These are phyloP conservation scores for Rhinolophus sinicus DNA, from an alignment of 2,113 vertebrate species.

Conservation along the genomic window DNA sequence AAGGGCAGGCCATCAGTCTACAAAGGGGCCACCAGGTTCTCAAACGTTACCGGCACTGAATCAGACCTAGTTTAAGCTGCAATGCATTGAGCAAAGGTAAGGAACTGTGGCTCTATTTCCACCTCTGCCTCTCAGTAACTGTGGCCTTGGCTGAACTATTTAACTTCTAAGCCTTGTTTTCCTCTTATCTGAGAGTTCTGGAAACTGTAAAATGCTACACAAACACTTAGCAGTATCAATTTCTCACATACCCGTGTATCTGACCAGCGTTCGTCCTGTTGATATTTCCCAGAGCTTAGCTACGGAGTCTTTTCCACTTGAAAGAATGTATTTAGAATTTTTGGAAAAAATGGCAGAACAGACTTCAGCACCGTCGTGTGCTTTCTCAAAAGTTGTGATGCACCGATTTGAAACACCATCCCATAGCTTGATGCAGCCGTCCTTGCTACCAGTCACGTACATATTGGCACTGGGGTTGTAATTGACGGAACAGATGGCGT, in stretches of 20 bases:
- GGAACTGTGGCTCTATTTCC: background rate
- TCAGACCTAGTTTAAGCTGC: background rate
- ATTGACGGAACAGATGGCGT: constrained; percentile 95
- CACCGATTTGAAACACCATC: constrained; percentile 98
- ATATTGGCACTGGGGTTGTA: constrained; percentile 97
- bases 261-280: constrained; percentile 95
- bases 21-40: background rate
- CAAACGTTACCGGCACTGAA: too few relatives aligned
- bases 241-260: constrained; percentile 93
- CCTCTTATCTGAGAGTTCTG: background rate
- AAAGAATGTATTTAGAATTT: constrained; percentile 98
- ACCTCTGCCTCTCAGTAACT: background rate
- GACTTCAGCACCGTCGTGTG: constrained; percentile 96
- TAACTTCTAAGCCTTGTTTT: background rate
- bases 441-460: constrained; percentile 97
- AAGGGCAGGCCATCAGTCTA: background rate
- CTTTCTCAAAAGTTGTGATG: constrained; percentile 96
- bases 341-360: constrained; percentile 98
- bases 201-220: background rate
- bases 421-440: constrained; percentile 99
- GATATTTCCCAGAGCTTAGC: constrained; percentile 99
- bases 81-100: background rate
- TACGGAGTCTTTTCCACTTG: constrained; percentile 98
- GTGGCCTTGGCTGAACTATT: background rate
- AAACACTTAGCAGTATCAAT: background rate